These are phyloP conservation scores for Tetramorium bicarinatum DNA, from an alignment of 2,888 invertebrate species.

Conservation along the genomic window DNA sequence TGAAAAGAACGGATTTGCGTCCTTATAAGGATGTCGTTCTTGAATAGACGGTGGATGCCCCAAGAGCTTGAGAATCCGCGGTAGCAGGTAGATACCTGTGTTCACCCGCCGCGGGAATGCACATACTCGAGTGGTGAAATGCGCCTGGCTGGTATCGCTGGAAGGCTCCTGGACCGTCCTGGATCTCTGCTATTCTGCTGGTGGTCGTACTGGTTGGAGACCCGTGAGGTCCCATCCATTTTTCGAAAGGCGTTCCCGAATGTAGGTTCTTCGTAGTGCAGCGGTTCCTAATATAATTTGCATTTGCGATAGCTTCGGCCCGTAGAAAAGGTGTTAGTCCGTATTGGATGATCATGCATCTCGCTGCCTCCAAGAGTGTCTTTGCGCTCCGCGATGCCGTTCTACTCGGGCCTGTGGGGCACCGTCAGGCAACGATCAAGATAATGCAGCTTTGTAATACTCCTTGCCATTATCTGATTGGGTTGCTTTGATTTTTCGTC, in stretches of 20 bases:
- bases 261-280: conserved; percentile 40
- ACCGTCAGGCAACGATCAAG: conserved; percentile 70
- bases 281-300: conserved; percentile 48
- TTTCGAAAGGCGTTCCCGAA: conserved; percentile 43
- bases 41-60: too few relatives aligned
- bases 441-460: conserved; percentile 61
- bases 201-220: too few relatives aligned
- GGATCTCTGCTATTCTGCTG: too few relatives aligned
- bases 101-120: too few relatives aligned
- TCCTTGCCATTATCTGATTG: conserved; percentile 63
- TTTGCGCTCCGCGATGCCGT: conserved; percentile 7
- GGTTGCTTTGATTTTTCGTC: conserved; percentile 54
- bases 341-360: conserved; percentile 6
- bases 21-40: too few relatives aligned
- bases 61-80: too few relatives aligned
- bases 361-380: neutral
- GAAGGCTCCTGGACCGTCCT: too few relatives aligned
- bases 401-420: conserved; percentile 1
- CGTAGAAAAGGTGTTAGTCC: neutral
- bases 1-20: too few relatives aligned
- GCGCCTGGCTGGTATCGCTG: too few relatives aligned
- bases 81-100: too few relatives aligned
- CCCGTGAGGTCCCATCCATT: conserved; percentile 54
- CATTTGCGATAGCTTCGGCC: conserved; percentile 5
- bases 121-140: too few relatives aligned